Evolutionary conservation across 2,888 invertebrate species (phyloP).

Genomic region (Actias luna): DNA sequence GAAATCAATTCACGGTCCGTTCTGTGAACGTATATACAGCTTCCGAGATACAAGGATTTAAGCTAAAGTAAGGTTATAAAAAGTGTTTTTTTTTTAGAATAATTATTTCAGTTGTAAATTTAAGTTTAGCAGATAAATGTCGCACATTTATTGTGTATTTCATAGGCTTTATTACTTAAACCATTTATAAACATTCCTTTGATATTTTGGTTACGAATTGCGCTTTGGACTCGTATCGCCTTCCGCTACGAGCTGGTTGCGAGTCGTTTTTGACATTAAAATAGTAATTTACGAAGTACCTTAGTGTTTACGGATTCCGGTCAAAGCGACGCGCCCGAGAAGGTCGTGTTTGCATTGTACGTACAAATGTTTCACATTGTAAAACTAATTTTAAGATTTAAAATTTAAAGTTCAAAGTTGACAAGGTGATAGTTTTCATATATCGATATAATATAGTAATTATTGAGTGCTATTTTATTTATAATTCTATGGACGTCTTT

Average conservation of each 20-base stretch:
- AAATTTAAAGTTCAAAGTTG: conserved; percentile 79
- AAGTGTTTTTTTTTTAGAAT: conserved; percentile 57
- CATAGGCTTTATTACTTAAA: conserved; percentile 81
- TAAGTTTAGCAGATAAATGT: conserved; percentile 79
- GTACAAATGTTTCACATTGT: conserved; percentile 53
- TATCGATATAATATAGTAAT: conserved; percentile 59
- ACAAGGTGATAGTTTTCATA: conserved; percentile 76
- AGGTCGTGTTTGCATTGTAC: conserved; percentile 19
- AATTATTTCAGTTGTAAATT: conserved; percentile 79
- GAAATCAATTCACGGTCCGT: conserved; percentile 76
- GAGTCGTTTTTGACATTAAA: conserved; percentile 17
- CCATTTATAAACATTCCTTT: conserved; percentile 79
- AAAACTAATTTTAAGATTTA: conserved; percentile 73
- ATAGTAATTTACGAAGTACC: conserved; percentile 13
- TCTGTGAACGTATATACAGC: conserved; percentile 79
- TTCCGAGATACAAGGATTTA: conserved; percentile 75
- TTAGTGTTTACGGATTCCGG: neutral
- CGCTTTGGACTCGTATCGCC: conserved; percentile 49
- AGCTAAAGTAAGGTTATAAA: conserved; percentile 73
- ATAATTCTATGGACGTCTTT: conserved; percentile 67
- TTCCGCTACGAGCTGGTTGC: conserved; percentile 26
- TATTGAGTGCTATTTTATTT: conserved; percentile 65
- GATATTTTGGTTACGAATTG: conserved; percentile 71
- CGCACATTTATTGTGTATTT: conserved; percentile 76
- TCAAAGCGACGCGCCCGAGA: conserved; percentile 23